Evolutionary conservation across 1,140 invertebrate species (phyloP).

Genomic region (Gryon sp.): DNA sequence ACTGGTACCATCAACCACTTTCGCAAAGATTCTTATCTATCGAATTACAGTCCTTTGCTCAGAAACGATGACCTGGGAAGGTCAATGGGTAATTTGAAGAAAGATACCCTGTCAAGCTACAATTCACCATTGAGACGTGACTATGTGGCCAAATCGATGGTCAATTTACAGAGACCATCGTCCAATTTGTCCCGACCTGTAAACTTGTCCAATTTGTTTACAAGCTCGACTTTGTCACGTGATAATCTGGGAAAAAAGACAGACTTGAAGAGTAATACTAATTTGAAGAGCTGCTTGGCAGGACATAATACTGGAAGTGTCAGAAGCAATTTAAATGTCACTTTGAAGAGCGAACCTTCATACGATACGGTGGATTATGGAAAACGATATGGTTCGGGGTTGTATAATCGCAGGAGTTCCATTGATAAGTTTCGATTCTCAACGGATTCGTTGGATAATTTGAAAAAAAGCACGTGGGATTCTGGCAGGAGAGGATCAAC

Average conservation of each 20-base stretch:
- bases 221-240: constrained; percentile 26
- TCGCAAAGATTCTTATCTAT: constrained; percentile 68
- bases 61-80: constrained; percentile 70
- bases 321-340: constrained; percentile 73
- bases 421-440: constrained; percentile 83
- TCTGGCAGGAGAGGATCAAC: constrained; percentile 82
- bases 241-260: constrained; percentile 52
- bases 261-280: constrained; percentile 60
- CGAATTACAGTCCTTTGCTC: constrained; percentile 57
- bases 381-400: constrained; percentile 62
- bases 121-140: constrained; percentile 78
- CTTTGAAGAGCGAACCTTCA: constrained; percentile 74
- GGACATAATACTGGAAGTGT: constrained; percentile 71
- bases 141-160: constrained; percentile 76
- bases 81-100: constrained; percentile 79
- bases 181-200: constrained; percentile 67
- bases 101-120: constrained; percentile 77
- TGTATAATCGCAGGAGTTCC: constrained; percentile 76
- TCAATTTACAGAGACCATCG: constrained; percentile 69
- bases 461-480: constrained; percentile 85
- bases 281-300: constrained; percentile 73
- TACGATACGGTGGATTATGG: constrained; percentile 73
- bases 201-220: constrained; percentile 70
- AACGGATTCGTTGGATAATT: constrained; percentile 85
- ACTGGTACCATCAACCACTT: constrained; percentile 74